phyloP scores from a whole-genome alignment of 2,888 invertebrate species.

The Theretra japonica region DNA sequence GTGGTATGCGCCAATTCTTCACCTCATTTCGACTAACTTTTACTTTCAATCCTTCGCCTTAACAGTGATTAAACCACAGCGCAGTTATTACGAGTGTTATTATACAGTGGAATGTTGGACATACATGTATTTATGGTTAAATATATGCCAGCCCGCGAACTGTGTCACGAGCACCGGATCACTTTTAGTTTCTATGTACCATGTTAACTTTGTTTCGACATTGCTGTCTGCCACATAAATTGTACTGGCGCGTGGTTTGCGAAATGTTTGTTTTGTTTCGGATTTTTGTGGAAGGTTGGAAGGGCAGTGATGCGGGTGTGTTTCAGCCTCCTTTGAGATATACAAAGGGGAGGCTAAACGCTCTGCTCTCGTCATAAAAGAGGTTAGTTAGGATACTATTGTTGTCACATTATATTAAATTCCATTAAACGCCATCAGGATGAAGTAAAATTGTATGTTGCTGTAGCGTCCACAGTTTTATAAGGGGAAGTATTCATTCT shows the following conservation, averaged over 20 bases:
- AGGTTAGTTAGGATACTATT: too few species aligned
- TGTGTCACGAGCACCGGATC: conserved; percentile 28
- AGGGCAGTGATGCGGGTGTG: background rate
- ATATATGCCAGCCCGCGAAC: conserved; percentile 41
- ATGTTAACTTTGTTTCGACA: conserved; percentile 19
- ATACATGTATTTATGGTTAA: conserved; percentile 61
- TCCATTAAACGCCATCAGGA: too few species aligned
- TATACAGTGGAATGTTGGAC: conserved; percentile 68
- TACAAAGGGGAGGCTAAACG: too few species aligned
- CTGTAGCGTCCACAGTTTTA: too few species aligned
- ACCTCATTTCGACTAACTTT: conserved; percentile 39
- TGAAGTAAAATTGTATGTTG: too few species aligned
- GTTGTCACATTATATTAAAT: too few species aligned
- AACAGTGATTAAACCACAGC: conserved; percentile 57
- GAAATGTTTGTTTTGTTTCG: conserved; percentile 2
- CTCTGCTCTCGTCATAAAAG: too few species aligned
- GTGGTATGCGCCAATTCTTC: background rate
- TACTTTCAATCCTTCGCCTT: conserved; percentile 58
- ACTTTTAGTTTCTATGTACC: conserved; percentile 30
- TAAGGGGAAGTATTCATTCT: too few species aligned
- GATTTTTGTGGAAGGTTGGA: background rate
- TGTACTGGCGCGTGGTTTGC: background rate
- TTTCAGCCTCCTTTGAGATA: too few species aligned
- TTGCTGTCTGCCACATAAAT: conserved; percentile 5
- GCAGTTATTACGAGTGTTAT: conserved; percentile 76